Base-by-base conservation (phyloP, 64 coral and sea anemone species). In the Actinia tenebrosa region DNA sequence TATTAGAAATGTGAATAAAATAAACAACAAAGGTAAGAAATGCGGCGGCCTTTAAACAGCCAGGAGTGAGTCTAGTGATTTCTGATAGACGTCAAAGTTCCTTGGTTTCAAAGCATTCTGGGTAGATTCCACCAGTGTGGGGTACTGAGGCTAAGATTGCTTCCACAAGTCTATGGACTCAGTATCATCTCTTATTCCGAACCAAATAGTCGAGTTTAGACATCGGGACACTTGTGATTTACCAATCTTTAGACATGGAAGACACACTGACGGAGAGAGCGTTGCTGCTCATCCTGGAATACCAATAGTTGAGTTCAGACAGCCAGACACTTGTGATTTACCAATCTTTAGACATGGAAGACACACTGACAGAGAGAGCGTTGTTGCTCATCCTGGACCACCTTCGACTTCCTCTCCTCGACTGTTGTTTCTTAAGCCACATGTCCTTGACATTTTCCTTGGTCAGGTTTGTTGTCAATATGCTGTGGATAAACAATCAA, bases 361-460 rank as follows among this genome's bases (percentile, higher is more conserved):
- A 25, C 13, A 75, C n/a, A 13, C 23, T 75, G 26, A 16, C 7
- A 75, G 69, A 75, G 23, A 75, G 26, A 75, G 26, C 8, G 11
- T 42, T 15, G 26, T 42, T 75, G 26, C 69, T 43, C 26, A 30
- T 42, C 26, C 69, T 8, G 23, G 69, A 30, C 69, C 69, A 75
- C 69, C 69, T 75, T 75, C 69, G 69, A 42, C 69, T 26, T 75
- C 69, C 69, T 75, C 27, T 75, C 25, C 69, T 75, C 15, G 69
- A 75, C 23, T 27, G 69, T 14, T 75, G 69, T 42, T 75, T 75
- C 26, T 43, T 42, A 30, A 75, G 27, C 69, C 69, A 75, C 22
- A 75, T 42, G 69, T 75, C 69, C 13, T 30, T 75, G 69, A 75
- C 69, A 75, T 75, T 75, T 14, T 75, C 69, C 69, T 75, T 75